Evolutionary conservation across 1,140 invertebrate species (phyloP), one percentile per base, ranked within the genome.

Genomic region (Drosophila ficusphila): DNA sequence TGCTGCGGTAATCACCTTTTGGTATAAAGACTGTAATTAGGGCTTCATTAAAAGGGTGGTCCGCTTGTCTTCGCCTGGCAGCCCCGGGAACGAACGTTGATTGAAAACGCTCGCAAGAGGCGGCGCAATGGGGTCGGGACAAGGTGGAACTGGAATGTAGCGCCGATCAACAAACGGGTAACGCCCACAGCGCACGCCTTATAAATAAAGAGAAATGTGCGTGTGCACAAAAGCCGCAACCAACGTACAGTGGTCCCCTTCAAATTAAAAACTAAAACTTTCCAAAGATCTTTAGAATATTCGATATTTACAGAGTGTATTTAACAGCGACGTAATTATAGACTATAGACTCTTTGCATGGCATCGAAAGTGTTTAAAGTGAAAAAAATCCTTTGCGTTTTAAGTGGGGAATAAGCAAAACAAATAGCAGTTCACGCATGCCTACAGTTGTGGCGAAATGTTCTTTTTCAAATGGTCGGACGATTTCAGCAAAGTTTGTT

Each of bases 21-120:
- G 82, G 88, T 86, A 86, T 86, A 86, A 86, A 86, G 82, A 86
- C 82, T 86, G 82, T 86, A 86, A 86, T 86, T 86, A 86, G 82
- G 82, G 82, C 82, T 86, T 86, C 82, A 86, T 86, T 86, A 86
- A 86, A 86, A 86, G 82, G 82, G 82, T 86, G 82, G 82, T 86
- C 82, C 82, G 74, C 82, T 88, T 86, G 82, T 86, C 82, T 86
- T 88, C 82, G 82, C 82, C 82, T 70, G 76, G 77, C 73, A 64
- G 78, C 53, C 73, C 54, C 48, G 25, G 51, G 53, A 57, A 65
- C 68, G 49, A 86, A 79, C 68, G 82, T 85, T 86, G 82, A 86
- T 88, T 86, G 82, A 86, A 86, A 88, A 86, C 81, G 42, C 36
- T 54, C 52, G 12, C 21, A n/a, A 12, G 18, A 19, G 48, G n/a